phyloP scores from a whole-genome alignment of 2,113 vertebrate species.

The Oryzias woworae region DNA sequence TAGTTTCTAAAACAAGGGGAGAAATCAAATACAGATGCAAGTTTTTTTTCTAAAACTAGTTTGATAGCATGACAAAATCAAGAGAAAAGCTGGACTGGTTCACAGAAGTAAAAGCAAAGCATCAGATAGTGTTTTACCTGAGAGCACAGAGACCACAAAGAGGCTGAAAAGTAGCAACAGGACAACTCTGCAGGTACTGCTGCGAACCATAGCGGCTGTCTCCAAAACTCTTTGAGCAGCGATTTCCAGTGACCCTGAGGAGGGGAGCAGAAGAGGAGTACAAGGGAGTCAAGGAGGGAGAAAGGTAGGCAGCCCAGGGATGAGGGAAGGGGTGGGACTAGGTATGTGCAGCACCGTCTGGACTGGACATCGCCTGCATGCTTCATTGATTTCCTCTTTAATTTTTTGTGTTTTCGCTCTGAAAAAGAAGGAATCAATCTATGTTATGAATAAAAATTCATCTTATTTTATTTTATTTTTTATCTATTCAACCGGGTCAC shows the following conservation, averaged over 20 bases:
- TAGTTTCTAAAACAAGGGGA: too few relatives aligned
- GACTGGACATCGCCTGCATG: slow-evolving; percentile 54
- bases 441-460: too few relatives aligned
- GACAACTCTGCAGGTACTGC: slow-evolving; percentile 55
- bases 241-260: slow-evolving; percentile 30
- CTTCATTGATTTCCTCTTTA: too few relatives aligned
- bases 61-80: too few relatives aligned
- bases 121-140: slow-evolving; percentile 67
- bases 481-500: too few relatives aligned
- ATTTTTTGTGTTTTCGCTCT: too few relatives aligned
- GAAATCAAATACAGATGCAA: too few relatives aligned
- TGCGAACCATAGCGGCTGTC: slow-evolving; percentile 67
- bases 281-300: slow-evolving; percentile 16
- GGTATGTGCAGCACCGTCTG: slow-evolving; percentile 50
- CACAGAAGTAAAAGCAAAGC: background rate
- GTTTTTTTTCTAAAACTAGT: too few relatives aligned
- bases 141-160: slow-evolving; percentile 53
- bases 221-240: slow-evolving; percentile 39
- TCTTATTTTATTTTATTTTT: too few relatives aligned
- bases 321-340: slow-evolving; percentile 51
- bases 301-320: slow-evolving; percentile 45
- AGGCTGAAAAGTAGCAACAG: slow-evolving; percentile 65
- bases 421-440: too few relatives aligned
- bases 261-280: slow-evolving; percentile 41
- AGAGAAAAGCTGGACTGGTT: too few relatives aligned